phyloP scores from a whole-genome alignment of 2,888 invertebrate genomes.

The Mycogona germanica region DNA sequence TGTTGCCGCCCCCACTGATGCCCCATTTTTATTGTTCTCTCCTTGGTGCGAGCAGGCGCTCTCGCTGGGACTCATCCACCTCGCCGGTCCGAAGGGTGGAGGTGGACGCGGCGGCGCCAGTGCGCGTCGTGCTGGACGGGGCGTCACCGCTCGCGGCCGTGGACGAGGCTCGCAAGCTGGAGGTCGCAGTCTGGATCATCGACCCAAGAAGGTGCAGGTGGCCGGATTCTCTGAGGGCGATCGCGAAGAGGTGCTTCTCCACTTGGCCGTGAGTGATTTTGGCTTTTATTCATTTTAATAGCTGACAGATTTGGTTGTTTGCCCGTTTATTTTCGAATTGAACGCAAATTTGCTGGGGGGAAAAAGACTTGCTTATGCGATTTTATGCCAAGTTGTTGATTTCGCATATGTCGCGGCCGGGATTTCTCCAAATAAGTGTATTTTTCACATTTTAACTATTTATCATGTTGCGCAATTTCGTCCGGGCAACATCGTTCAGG shows the following conservation, averaged over 20 bases:
- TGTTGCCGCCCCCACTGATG: background rate
- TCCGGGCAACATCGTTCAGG: too few relatives aligned
- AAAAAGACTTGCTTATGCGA: background rate
- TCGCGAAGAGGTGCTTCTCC: conserved; percentile 60
- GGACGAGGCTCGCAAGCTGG: conserved; percentile 17
- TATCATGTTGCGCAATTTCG: too few relatives aligned
- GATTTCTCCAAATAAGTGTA: too few relatives aligned
- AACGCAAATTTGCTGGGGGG: too few relatives aligned
- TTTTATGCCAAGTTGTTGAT: too few relatives aligned
- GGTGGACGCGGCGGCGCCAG: conserved; percentile 26
- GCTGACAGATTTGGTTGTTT: background rate
- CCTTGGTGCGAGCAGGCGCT: conserved; percentile 29
- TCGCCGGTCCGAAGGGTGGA: conserved; percentile 22
- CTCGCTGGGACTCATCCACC: conserved; percentile 29
- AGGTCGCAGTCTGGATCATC: conserved; percentile 51
- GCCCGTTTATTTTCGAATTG: background rate
- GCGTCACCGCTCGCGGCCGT: conserved; percentile 23
- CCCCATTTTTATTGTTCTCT: background rate
- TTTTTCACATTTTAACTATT: too few relatives aligned
- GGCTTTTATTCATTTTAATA: background rate
- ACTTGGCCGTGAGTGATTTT: conserved; percentile 59
- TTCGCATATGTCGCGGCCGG: background rate
- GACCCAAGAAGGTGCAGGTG: conserved; percentile 72
- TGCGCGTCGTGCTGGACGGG: conserved; percentile 24
- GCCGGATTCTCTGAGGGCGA: conserved; percentile 79